Percentiles rank a stretch among this genome's conserved stretches.
These are phyloP conservation scores for Thyatira batis DNA, from an alignment of 2,888 invertebrate genomes.

Conservation along the genomic window DNA sequence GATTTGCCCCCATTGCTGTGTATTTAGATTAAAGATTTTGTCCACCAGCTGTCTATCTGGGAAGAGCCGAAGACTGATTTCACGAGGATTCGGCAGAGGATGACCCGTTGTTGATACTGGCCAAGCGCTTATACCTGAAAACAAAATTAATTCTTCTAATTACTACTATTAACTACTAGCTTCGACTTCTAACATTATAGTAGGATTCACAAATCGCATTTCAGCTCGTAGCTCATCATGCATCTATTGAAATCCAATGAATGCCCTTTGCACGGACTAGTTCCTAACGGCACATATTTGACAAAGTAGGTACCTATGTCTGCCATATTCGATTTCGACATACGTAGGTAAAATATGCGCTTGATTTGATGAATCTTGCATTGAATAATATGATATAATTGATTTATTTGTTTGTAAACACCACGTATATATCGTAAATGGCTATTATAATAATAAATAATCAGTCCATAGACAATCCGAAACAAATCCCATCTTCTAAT, in stretches of 20 bases:
- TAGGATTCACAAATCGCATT: too few species aligned
- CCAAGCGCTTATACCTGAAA: slow-evolving; percentile 85
- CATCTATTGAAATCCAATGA: too few species aligned
- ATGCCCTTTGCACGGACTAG: too few species aligned
- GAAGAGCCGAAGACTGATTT: slow-evolving; percentile 87
- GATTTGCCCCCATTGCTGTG: slow-evolving; percentile 92
- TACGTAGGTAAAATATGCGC: too few species aligned
- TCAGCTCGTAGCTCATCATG: too few species aligned
- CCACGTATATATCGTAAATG: background rate
- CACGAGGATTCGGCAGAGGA: slow-evolving; percentile 86
- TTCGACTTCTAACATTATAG: too few species aligned
- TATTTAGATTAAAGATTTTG: slow-evolving; percentile 87
- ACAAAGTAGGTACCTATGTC: too few species aligned
- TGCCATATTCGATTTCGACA: too few species aligned
- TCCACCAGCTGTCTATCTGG: slow-evolving; percentile 87
- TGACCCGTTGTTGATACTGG: slow-evolving; percentile 84
- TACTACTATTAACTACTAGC: too few species aligned
- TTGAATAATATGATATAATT: background rate
- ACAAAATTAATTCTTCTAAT: slow-evolving; percentile 2
- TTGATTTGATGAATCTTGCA: background rate
- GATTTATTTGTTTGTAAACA: background rate
- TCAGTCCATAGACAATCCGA: background rate
- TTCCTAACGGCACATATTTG: too few species aligned
- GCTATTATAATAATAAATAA: background rate
- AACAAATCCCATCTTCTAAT: background rate